Base-by-base conservation (phyloP, 2,888 invertebrate genomes). In the Dorcus hopei region DNA sequence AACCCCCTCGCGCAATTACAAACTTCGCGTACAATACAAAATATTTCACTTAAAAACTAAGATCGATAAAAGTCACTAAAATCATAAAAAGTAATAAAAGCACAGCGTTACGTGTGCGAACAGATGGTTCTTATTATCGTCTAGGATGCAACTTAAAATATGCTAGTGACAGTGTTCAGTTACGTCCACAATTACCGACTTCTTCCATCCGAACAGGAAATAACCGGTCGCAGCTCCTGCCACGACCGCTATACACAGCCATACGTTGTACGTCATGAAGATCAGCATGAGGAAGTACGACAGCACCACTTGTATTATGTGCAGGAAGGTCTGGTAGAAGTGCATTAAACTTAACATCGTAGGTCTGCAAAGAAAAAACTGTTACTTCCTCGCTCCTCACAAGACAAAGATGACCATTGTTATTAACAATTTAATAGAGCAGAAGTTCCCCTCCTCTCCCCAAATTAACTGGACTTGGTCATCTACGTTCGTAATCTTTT, bases 191-290 rank as follows among this genome's bases (percentile, higher is more conserved):
- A 93, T 90, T 9, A 95, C 90, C 0, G 94, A 91, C 79, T 95
- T 95, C 73, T 93, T 93, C 95, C 96, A 96, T 56, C 95, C 96
- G 74, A 97, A 97, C 43, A 95, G 82, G 80, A 97, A 97, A 80
- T 96, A 97, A 19, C 97, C 97, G 9, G 90, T 83, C 1, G 91
- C 94, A 2, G 95, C 93, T 43, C 97, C 97, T 8, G 92, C 74
- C 1, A 95, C 90, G 1, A 96, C 92, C 0, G 95, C 93, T 49
- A 93, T 76, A 77, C 95, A 95, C 59, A 97, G 83, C 93, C 95
- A 97, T 14, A 90, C 88, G 75, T 97, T 97, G 84, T 94, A 97
- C 1, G 96, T 96, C 97, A 97, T 97, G 77, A 97, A 96, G 68
- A 96, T 92, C 77, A 97, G 81, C 97, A 97, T 97, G 51, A 97